Conservation (phyloP, 2,888 invertebrate species). For the Leptopilina syphax region DNA sequence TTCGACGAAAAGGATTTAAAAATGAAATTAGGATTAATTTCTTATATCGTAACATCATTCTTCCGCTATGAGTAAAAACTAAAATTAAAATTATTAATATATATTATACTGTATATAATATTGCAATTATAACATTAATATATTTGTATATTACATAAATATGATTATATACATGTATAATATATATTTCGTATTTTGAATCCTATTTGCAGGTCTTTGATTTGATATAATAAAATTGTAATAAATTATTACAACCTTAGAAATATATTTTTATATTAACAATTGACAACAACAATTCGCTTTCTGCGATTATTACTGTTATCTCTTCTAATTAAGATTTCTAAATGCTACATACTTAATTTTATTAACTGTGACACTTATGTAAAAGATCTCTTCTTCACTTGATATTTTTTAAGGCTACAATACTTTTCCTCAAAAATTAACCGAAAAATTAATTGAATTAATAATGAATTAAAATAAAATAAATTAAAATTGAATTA, state of each 20-base stretch:
- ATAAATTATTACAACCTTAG: conserved; percentile 8
- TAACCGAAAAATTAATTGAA: not conserved
- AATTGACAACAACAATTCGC: conserved; percentile 61
- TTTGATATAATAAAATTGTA: conserved; percentile 13
- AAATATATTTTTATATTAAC: conserved; percentile 51
- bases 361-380: conserved; percentile 20
- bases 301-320: conserved; percentile 48
- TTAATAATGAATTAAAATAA: no score
- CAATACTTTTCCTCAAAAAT: not conserved
- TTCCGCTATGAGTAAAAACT: not conserved
- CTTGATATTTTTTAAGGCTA: conserved; percentile 26
- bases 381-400: conserved; percentile 3
- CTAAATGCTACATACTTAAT: conserved; percentile 6
- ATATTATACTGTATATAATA: no score
- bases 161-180: no score
- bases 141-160: not conserved
- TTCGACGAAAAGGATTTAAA: not conserved
- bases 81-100: not conserved
- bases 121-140: not conserved
- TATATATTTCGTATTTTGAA: not conserved
- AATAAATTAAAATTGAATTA: no score
- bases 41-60: not conserved
- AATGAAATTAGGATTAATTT: not conserved
- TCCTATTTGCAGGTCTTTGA: not conserved
- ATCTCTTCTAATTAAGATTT: conserved; percentile 4